phyloP scores from a whole-genome alignment of 2,113 vertebrate species.

The Cyanoderma ruficeps region DNA sequence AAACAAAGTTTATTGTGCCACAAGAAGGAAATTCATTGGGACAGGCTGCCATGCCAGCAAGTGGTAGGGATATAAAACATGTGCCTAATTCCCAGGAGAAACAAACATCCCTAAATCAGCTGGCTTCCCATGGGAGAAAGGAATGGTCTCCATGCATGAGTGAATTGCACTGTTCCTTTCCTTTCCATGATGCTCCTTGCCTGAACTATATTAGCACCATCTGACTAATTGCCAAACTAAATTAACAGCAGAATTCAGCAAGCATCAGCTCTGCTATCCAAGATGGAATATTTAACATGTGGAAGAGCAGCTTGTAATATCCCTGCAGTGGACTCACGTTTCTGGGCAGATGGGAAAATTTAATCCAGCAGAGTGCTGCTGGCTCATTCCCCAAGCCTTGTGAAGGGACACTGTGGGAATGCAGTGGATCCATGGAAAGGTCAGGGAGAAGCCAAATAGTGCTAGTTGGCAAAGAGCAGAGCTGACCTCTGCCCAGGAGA shows the following conservation, averaged over 20 bases:
- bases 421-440: background rate
- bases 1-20: background rate
- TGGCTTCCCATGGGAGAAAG: background rate
- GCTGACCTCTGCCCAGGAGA: background rate
- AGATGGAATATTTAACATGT: background rate
- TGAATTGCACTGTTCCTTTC: background rate
- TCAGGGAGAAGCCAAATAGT: background rate
- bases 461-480: background rate
- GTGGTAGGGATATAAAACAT: background rate
- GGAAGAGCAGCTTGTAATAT: background rate
- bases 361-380: background rate
- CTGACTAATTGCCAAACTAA: background rate
- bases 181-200: background rate
- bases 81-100: background rate
- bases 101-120: background rate
- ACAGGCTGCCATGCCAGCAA: background rate
- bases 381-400: background rate
- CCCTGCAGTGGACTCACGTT: background rate
- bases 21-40: background rate
- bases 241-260: background rate
- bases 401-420: background rate
- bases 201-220: background rate
- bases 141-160: too few species aligned
- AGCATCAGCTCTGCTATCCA: background rate
- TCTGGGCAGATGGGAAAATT: background rate